These are phyloP conservation scores for Staurois parvus DNA, from an alignment of 2,797 vertebrate species.

Conservation along the genomic window DNA sequence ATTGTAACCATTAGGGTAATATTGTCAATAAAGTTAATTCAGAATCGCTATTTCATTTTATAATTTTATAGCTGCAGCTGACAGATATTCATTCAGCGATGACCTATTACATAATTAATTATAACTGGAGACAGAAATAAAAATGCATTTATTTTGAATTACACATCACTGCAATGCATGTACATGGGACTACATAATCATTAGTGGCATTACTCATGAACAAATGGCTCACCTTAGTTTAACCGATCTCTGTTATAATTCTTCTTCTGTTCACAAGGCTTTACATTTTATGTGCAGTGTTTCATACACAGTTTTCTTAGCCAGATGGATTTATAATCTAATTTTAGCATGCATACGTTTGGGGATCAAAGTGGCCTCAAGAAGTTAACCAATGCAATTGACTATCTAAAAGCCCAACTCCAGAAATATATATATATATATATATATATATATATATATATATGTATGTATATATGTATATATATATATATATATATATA, in stretches of 20 bases:
- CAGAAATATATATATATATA: too few species aligned
- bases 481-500: too few species aligned
- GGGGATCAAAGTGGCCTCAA: not conserved
- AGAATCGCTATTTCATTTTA: constrained; percentile 4
- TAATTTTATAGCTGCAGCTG: constrained; percentile 12
- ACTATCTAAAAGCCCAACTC: too few species aligned
- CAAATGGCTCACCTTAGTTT: not conserved
- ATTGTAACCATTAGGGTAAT: constrained; percentile 33
- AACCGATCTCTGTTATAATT: not conserved
- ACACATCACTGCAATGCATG: constrained; percentile 14
- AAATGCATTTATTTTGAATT: constrained; percentile 34
- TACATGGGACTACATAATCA: constrained; percentile 18
- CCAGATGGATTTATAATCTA: not conserved
- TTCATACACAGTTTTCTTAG: not conserved
- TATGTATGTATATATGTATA: too few species aligned
- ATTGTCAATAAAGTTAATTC: constrained; percentile 12
- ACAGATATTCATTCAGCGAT: constrained; percentile 20
- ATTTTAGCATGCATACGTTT: not conserved
- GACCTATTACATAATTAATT: constrained; percentile 30
- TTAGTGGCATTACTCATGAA: constrained; percentile 3
- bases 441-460: too few species aligned
- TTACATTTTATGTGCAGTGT: not conserved
- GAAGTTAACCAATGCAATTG: not conserved
- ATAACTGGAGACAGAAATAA: constrained; percentile 22
- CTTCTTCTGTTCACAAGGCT: not conserved